Conservation (phyloP, 2,888 invertebrate species). For the Noctua pronuba region DNA sequence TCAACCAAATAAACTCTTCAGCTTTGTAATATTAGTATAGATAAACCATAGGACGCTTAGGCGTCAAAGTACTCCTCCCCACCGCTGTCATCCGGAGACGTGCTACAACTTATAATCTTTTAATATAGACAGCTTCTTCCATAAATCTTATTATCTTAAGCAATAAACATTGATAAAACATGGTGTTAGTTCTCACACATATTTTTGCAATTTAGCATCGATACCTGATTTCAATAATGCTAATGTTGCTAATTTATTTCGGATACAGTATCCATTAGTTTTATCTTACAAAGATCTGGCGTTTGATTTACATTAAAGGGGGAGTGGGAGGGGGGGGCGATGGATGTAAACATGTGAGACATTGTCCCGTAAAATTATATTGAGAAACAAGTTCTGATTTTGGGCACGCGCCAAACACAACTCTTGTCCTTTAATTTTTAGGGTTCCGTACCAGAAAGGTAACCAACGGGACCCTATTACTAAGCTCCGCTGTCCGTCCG, state of each 20-base stretch:
- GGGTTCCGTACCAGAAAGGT: too few relatives aligned
- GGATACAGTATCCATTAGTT: background rate
- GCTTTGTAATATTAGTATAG: too few relatives aligned
- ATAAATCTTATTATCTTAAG: background rate
- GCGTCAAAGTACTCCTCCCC: too few relatives aligned
- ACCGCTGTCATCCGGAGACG: too few relatives aligned
- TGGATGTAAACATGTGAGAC: background rate
- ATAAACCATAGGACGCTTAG: too few relatives aligned
- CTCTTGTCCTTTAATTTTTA: background rate
- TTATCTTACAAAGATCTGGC: background rate
- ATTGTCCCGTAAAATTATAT: background rate
- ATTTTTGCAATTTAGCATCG: background rate
- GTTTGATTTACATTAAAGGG: background rate
- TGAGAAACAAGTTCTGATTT: background rate
- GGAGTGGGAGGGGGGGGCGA: background rate
- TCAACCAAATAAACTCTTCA: too few relatives aligned
- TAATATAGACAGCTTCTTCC: background rate
- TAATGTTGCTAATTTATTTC: constrained; percentile 8
- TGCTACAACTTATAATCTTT: background rate
- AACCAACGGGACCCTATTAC: too few relatives aligned
- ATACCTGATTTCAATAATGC: background rate
- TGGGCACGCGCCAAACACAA: background rate
- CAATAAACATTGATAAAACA: background rate
- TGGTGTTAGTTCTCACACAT: background rate
- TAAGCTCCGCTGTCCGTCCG: too few relatives aligned